Evolutionary conservation across 1,140 invertebrate species (phyloP), one percentile per base, ranked within the genome.

Genomic region (Dryas iulia): DNA sequence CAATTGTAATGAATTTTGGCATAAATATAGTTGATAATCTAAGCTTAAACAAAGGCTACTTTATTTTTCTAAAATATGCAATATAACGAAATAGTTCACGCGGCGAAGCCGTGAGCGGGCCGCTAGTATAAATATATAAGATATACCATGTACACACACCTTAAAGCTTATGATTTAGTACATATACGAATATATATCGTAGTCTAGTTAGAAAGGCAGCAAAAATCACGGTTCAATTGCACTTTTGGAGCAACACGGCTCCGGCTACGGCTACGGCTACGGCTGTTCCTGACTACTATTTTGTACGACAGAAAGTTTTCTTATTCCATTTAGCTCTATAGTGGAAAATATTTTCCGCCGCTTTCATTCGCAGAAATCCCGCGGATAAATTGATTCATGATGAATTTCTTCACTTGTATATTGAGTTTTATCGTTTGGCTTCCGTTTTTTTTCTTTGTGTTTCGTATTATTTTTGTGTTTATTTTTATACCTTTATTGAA

Each of bases 331-430:
- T 47, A 47, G n/a, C 3, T 18, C 39, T 47, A 18, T 47, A 47
- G 39, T 47, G 39, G 39, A 47, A 47, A 47, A 47, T 47, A 47
- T 47, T 47, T 47, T 47, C 39, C 39, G 39, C 14, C 14, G 39
- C 39, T 47, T 47, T 47, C 14, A 47, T 47, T 47, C 18, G 14
- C 39, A 47, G 39, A 21, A 47, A 14, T 47, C 39, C 39, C 39
- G 14, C 39, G 39, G 39, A 47, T 47, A 47, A 47, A 47, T 47
- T 47, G 39, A 47, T 47, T 47, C 14, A 14, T 47, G 39, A 47
- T 47, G 39, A 21, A 47, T 47, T 47, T 18, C 39, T 47, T 47
- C 14, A 18, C 39, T 47, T 47, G 39, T 47, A 47, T 47, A 47
- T 47, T 18, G 39, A 47, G 39, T 47, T 47, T 47, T 18, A 47